These are phyloP conservation scores for Hanleya hanleyi DNA, from an alignment of 2,888 invertebrate genomes.

Conservation along the genomic window DNA sequence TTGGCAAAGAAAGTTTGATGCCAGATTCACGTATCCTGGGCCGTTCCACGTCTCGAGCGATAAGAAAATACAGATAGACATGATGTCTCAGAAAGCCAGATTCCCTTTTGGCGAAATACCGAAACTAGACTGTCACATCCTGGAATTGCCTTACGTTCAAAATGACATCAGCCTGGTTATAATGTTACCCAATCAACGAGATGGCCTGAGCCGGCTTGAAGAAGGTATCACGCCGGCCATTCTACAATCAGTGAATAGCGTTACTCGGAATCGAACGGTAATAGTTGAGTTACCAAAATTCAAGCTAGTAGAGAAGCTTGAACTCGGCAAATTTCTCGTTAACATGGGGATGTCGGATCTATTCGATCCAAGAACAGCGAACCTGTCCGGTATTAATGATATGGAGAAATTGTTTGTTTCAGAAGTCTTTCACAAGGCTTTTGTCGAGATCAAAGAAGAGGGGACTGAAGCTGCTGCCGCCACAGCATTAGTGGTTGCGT, in stretches of 20 bases:
- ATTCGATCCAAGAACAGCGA: slow-evolving; percentile 53
- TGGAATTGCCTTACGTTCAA: slow-evolving; percentile 82
- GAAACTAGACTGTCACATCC: slow-evolving; percentile 82
- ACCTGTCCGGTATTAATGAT: slow-evolving; percentile 57
- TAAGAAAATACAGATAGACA: slow-evolving; percentile 76
- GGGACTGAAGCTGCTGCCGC: slow-evolving; percentile 61
- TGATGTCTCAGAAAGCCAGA: slow-evolving; percentile 82
- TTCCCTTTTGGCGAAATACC: slow-evolving; percentile 75
- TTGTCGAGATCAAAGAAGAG: slow-evolving; percentile 47
- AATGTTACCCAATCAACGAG: slow-evolving; percentile 54
- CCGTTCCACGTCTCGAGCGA: slow-evolving; percentile 77
- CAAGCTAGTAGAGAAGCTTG: slow-evolving; percentile 48
- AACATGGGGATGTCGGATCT: slow-evolving; percentile 58
- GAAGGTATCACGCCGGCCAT: slow-evolving; percentile 29
- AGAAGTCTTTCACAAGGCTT: slow-evolving; percentile 66
- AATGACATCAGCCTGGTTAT: slow-evolving; percentile 58
- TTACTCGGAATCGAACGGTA: slow-evolving; percentile 10
- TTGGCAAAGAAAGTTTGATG: slow-evolving; percentile 77
- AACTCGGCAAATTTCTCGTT: slow-evolving; percentile 43
- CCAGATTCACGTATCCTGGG: slow-evolving; percentile 45
- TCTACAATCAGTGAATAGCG: not conserved
- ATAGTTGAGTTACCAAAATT: slow-evolving; percentile 56
- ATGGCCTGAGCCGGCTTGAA: slow-evolving; percentile 51
- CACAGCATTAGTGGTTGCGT: slow-evolving; percentile 25
- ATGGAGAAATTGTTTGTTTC: slow-evolving; percentile 53